These are phyloP conservation scores for Cyanistes caeruleus DNA, from an alignment of 2,113 vertebrate genomes.

Conservation along the genomic window DNA sequence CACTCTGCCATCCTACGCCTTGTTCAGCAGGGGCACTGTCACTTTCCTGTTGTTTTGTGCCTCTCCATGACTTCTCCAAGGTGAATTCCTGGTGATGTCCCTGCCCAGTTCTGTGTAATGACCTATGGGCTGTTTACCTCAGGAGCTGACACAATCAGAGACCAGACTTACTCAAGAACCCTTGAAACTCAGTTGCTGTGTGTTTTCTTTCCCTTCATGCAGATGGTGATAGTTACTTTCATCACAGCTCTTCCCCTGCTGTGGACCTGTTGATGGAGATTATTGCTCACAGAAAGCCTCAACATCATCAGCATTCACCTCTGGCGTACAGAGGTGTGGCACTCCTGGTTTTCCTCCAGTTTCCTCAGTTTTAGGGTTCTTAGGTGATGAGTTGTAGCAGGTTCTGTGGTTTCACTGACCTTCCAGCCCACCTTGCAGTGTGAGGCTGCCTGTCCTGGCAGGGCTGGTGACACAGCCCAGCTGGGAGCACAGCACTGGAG, in stretches of 20 bases:
- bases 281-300: neutral
- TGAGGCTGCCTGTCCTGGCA: neutral
- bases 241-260: neutral
- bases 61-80: neutral
- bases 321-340: neutral
- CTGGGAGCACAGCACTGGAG: neutral
- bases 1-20: neutral
- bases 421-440: neutral
- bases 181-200: neutral
- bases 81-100: neutral
- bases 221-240: neutral
- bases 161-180: neutral
- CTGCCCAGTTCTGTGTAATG: neutral
- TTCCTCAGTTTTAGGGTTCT: neutral
- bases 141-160: neutral
- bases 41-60: neutral
- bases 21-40: neutral
- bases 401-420: neutral
- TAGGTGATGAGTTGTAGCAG: rapidly evolving
- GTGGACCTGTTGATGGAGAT: neutral
- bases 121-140: neutral
- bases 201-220: neutral
- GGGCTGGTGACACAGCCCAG: neutral
- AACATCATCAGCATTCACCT: neutral
- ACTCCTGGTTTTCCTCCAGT: neutral